Percentiles rank a stretch among this genome's conserved stretches.
These are phyloP conservation scores for Plagodis dolabraria DNA, from an alignment of 2,888 invertebrate genomes.

Conservation along the genomic window DNA sequence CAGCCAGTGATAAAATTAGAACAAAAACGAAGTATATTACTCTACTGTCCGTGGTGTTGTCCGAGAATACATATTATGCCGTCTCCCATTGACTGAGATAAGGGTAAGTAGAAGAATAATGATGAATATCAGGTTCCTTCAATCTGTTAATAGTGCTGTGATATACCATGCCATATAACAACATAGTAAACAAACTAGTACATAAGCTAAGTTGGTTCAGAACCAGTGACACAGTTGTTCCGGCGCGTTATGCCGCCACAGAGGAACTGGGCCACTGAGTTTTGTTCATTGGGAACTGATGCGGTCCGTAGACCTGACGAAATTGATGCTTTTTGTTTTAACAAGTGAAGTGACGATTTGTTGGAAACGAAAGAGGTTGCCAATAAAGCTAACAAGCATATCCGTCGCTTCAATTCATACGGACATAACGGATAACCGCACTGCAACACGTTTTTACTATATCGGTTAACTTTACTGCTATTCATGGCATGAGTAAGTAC, in stretches of 20 bases:
- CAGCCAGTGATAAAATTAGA: too few relatives aligned
- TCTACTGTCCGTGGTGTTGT: too few relatives aligned
- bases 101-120: too few relatives aligned
- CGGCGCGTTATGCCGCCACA: conserved; percentile 46
- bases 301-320: conserved; percentile 16
- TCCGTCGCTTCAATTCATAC: background rate
- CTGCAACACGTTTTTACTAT: too few relatives aligned
- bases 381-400: background rate
- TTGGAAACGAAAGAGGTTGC: background rate
- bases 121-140: too few relatives aligned
- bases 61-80: too few relatives aligned
- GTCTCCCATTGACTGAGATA: too few relatives aligned
- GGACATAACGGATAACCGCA: background rate
- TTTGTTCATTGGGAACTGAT: conserved; percentile 10
- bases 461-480: too few relatives aligned
- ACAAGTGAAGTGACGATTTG: conserved; percentile 2
- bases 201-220: conserved; percentile 8
- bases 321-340: conserved; percentile 3
- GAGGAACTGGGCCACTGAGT: conserved; percentile 43
- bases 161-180: background rate
- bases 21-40: too few relatives aligned
- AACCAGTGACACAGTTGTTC: conserved; percentile 47
- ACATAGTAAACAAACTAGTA: background rate
- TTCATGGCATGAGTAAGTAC: too few relatives aligned
- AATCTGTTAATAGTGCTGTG: too few relatives aligned